Percentiles rank a stretch among this genome's conserved stretches.
These are phyloP conservation scores for Etheostoma perlongum DNA, from an alignment of 2,797 vertebrate species.

Conservation along the genomic window DNA sequence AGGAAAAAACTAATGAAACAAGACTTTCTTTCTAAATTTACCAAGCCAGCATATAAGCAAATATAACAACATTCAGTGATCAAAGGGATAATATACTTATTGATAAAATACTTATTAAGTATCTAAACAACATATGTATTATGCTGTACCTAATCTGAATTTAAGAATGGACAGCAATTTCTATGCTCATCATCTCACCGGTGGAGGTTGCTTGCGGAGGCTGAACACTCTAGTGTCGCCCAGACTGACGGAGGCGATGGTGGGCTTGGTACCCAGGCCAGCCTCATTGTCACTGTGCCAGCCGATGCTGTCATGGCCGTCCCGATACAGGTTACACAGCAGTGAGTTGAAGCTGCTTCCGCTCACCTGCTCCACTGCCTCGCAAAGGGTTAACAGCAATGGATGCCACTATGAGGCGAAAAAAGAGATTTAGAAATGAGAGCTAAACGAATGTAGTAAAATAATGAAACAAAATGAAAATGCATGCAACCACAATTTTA, in stretches of 20 bases:
- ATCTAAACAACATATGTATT: neutral
- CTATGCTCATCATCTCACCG: constrained; percentile 82
- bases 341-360: constrained; percentile 92
- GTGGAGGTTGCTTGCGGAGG: constrained; percentile 92
- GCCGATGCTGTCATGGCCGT: constrained; percentile 93
- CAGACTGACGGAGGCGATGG: constrained; percentile 93
- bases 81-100: neutral
- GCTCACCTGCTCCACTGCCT: constrained; percentile 80
- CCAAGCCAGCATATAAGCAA: neutral
- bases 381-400: constrained; percentile 84
- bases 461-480: neutral
- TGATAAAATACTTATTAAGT: neutral
- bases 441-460: neutral
- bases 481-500: neutral
- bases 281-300: constrained; percentile 96
- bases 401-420: constrained; percentile 90
- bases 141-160: neutral
- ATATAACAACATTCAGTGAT: neutral
- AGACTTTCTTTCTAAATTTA: neutral
- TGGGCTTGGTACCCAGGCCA: constrained; percentile 85
- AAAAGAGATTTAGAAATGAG: neutral
- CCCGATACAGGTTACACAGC: constrained; percentile 94
- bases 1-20: neutral
- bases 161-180: neutral
- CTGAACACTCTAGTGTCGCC: constrained; percentile 93